Evolutionary conservation across 2,888 invertebrate genomes (phyloP).

Genomic region (Ornithoptera alexandrae): DNA sequence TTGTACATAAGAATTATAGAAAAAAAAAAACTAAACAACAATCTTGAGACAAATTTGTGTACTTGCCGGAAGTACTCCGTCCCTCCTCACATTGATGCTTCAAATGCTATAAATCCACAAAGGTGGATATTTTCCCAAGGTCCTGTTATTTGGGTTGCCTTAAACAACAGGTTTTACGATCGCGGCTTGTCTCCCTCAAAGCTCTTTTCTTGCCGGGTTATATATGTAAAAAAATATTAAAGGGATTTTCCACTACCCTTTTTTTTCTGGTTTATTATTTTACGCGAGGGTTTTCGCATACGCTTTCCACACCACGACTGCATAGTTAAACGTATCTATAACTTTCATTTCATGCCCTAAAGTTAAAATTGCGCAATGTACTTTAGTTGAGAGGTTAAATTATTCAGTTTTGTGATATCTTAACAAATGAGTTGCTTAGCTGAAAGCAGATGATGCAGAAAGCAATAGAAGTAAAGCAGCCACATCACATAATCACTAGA

Average conservation of each 20-base stretch:
- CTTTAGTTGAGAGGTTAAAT: too few relatives aligned
- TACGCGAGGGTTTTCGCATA: not conserved
- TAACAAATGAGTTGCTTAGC: too few relatives aligned
- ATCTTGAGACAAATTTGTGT: conserved; percentile 17
- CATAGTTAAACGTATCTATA: too few relatives aligned
- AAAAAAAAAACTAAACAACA: not conserved
- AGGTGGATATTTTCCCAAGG: conserved; percentile 25
- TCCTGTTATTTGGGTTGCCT: conserved; percentile 25
- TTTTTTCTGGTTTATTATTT: conserved; percentile 6
- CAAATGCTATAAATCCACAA: conserved; percentile 26
- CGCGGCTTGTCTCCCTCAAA: conserved; percentile 24
- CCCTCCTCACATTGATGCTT: conserved; percentile 20
- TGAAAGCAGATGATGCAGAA: too few relatives aligned
- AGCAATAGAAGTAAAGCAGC: too few relatives aligned
- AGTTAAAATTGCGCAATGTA: too few relatives aligned
- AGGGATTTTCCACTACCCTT: conserved; percentile 12
- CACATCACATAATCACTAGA: too few relatives aligned
- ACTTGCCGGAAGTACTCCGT: conserved; percentile 8
- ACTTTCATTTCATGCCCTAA: too few relatives aligned
- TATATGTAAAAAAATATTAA: conserved; percentile 26
- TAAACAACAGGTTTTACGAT: conserved; percentile 30
- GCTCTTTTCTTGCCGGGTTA: conserved; percentile 24
- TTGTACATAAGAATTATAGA: too few relatives aligned
- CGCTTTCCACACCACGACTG: too few relatives aligned
- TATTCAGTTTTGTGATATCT: too few relatives aligned